Conservation (phyloP, 2,113 vertebrate genomes). For the Microcebus jonahi region DNA sequence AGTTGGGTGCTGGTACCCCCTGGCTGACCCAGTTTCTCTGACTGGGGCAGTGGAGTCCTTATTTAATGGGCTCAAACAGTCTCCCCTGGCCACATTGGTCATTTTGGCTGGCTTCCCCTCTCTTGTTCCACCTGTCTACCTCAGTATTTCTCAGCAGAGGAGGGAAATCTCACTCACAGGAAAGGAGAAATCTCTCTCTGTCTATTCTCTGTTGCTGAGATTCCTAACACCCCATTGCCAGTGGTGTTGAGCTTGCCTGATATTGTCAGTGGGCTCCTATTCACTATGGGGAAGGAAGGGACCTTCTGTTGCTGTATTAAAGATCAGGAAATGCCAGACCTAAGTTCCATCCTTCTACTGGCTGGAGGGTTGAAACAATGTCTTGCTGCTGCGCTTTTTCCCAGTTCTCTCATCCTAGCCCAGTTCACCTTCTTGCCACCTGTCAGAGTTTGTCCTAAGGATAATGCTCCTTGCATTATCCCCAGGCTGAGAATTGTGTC, state of each 20-base stretch:
- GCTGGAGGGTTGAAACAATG: fast-evolving
- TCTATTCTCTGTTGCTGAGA: not conserved
- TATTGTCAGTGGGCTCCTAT: not conserved
- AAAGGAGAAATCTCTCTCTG: not conserved
- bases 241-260: not conserved
- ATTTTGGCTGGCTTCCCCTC: too few species aligned
- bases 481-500: not conserved
- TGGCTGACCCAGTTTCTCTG: not conserved
- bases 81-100: not conserved
- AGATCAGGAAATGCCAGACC: too few species aligned
- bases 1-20: fast-evolving
- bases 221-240: not conserved
- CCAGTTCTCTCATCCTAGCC: too few species aligned
- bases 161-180: not conserved
- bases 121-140: not conserved
- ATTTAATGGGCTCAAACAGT: not conserved
- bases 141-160: not conserved
- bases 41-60: not conserved
- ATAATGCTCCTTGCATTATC: not conserved
- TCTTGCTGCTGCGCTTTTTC: not conserved
- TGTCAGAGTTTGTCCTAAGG: too few species aligned
- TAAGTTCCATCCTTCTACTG: not conserved
- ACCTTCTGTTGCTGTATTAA: not conserved
- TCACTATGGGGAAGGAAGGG: not conserved
- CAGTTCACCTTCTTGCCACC: not conserved